Evolutionary conservation across 2,888 invertebrate genomes (phyloP), one percentile per base, ranked within the genome.

Genomic region (Stenichneumon culpator): DNA sequence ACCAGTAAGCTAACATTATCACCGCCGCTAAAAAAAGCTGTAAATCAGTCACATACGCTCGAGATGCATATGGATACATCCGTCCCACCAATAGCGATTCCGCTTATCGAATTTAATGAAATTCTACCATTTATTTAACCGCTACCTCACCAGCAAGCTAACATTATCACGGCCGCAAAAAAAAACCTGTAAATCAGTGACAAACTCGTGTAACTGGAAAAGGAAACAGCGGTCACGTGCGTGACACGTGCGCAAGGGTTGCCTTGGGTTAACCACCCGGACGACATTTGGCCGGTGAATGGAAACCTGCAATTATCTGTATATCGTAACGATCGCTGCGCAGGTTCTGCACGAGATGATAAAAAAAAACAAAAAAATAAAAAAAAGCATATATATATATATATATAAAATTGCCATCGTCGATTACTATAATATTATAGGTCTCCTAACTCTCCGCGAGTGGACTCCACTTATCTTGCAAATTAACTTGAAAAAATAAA

Each of bases 201-300:
- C 87, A 84, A 82, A 81, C 74, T 72, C 69, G 74, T 44, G 77
- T 28, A 83, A 86, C 57, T 82, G 54, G 47, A 88, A 87, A 87
- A 86, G 88, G 88, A 90, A 90, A 88, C 86, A 84, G 84, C 50
- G 85, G 67, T 85, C 92, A 90, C 92, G 92, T 92, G 92, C 87
- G 84, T 70, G 89, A 87, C 92, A 92, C 92, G 92, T 92, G 92
- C 89, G 79, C 39, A 77, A 88, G 89, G 89, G 89, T 89, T 88
- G 85, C 67, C 60, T 83, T 44, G 89, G 92, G 92, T 92, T 91
- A 93, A 93, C 91, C 91, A 85, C 89, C 54, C 86, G 81, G 85
- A 88, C 89, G 91, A 92, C 93, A 93, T 92, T 92, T 92, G 92
- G 92, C 90, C 87, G 87, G 67, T 65, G 68, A 86, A 77, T 83